Evolutionary conservation across 2,113 vertebrate genomes (phyloP), one percentile per base, ranked within the genome.

Genomic region (Coptodon rendalli): DNA sequence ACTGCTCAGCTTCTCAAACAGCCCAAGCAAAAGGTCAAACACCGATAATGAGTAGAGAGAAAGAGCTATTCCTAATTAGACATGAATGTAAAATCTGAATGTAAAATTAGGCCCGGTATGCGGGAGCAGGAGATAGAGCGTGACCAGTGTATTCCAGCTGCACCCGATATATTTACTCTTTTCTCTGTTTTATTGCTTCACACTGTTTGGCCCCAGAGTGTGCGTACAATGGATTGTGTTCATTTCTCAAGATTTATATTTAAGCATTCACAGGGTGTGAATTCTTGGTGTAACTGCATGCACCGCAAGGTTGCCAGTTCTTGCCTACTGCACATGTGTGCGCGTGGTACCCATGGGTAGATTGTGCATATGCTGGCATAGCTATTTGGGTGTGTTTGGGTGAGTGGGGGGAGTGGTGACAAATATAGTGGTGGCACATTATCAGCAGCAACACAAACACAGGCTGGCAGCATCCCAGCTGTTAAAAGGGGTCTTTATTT

Each of bases 1-100:
- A 93, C 89, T 89, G 93, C 90, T 90, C 89, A 17, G 89, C 87
- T 94, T 76, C 89, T 91, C 94, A 95, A 95, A 96, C 92, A 94
- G 88, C 80, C 86, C 80, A 84, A 89, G 94, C 93, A 85, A 95
- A 95, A 96, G 95, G 95, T 95, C 94, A 95, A 95, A 95, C 93
- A 95, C 91, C 91, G 94, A 95, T 96, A 96, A 95, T 93, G 93
- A 91, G 87, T 63, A 66, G 87, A 91, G 50, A 61, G 89, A 90
- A 93, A 93, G 86, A 86, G 92, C 89, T 86, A 81, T 91, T 91
- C 82, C 91, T 93, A 95, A 94, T 95, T 92, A 93, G 86, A 94
- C 86, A 82, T 87, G 86, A 92, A 91, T 91, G 91, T 90, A 89
- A 91, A 94, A 93, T 91, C 36, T 90, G 89, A 94, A 94, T 91